Percentiles rank a stretch among this genome's conserved stretches.
These are phyloP conservation scores for Oxyura jamaicensis DNA, from an alignment of 2,113 vertebrate genomes.

Conservation along the genomic window DNA sequence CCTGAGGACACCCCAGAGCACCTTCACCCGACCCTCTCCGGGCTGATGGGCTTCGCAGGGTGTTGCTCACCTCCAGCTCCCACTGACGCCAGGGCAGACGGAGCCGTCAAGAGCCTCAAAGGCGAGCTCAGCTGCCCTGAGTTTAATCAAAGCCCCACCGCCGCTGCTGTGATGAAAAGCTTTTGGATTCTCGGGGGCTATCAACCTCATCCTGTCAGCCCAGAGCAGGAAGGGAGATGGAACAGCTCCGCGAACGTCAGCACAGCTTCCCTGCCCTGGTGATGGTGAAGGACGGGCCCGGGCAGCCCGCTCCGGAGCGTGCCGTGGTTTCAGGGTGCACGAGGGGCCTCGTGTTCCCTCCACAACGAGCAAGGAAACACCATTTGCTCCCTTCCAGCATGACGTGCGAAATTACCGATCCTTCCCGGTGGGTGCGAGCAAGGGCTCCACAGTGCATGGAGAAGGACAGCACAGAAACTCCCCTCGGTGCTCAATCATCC, in stretches of 20 bases:
- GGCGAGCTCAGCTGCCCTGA: not conserved
- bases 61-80: not conserved
- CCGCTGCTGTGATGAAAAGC: not conserved
- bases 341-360: not conserved
- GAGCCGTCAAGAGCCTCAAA: not conserved
- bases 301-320: not conserved
- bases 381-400: not conserved
- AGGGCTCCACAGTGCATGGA: not conserved
- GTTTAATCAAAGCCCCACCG: not conserved
- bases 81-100: rapidly evolving
- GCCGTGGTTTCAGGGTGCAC: not conserved
- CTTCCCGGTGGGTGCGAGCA: not conserved
- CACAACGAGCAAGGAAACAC: not conserved
- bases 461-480: not conserved
- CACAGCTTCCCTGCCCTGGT: not conserved
- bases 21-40: not conserved
- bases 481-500: not conserved
- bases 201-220: not conserved
- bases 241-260: not conserved
- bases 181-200: not conserved
- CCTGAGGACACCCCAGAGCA: not conserved
- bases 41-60: not conserved
- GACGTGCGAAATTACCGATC: not conserved
- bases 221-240: not conserved
- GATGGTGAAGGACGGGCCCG: not conserved